These are phyloP conservation scores for Drosophila rubida DNA, from an alignment of 2,888 invertebrate species.

Conservation along the genomic window DNA sequence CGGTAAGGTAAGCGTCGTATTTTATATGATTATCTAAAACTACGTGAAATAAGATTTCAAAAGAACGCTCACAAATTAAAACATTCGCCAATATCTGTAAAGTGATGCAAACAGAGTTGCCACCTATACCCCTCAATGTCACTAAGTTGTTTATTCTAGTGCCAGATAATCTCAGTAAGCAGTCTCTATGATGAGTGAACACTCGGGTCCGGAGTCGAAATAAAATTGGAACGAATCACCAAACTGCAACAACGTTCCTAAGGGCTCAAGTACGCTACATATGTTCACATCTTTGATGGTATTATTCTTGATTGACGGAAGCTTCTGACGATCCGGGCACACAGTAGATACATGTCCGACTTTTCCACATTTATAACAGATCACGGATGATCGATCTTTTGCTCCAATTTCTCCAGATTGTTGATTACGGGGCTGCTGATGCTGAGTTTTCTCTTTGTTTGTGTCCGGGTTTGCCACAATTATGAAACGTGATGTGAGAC, in stretches of 20 bases:
- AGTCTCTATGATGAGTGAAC: constrained; percentile 9
- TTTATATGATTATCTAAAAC: constrained; percentile 4
- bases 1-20: constrained; percentile 5
- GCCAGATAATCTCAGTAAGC: constrained; percentile 5
- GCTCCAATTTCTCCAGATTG: background rate
- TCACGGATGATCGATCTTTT: background rate
- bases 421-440: background rate
- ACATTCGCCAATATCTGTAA: constrained; percentile 19
- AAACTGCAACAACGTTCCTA: background rate
- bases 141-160: constrained; percentile 10
- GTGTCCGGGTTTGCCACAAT: background rate
- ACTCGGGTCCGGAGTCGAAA: constrained; percentile 3
- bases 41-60: constrained; percentile 9
- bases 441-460: background rate
- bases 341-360: too few species aligned
- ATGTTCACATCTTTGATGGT: constrained; percentile 3
- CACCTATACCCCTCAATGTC: constrained; percentile 15
- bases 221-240: constrained; percentile 10
- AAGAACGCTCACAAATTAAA: constrained; percentile 3
- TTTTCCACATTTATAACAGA: background rate
- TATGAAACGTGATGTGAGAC: background rate
- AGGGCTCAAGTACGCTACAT: background rate
- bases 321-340: background rate
- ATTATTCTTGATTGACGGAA: background rate
- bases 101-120: constrained; percentile 5